phyloP scores from a whole-genome alignment of 2,888 invertebrate genomes.

The Erebia epiphron region DNA sequence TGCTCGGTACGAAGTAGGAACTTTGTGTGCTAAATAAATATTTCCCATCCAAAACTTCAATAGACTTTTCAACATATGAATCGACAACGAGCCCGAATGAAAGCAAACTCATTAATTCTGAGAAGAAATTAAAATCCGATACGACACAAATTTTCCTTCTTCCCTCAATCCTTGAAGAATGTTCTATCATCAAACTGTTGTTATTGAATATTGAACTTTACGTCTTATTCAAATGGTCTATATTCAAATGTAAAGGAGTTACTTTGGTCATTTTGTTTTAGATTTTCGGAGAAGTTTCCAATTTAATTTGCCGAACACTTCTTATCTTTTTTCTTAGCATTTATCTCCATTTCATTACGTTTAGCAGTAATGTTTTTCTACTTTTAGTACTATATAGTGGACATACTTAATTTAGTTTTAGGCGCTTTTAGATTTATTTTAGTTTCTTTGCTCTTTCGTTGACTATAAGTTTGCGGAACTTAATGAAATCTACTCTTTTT shows the following conservation, averaged over 20 bases:
- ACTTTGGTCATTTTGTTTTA: constrained; percentile 43
- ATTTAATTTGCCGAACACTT: constrained; percentile 79
- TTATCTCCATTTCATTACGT: constrained; percentile 78
- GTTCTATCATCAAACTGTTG: constrained; percentile 4
- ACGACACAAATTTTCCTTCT: constrained; percentile 76
- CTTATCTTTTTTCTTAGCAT: constrained; percentile 72
- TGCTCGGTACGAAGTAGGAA: too few species aligned
- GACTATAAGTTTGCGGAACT: background rate
- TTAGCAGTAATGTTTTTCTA: constrained; percentile 60
- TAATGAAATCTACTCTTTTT: background rate
- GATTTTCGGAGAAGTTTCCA: constrained; percentile 64
- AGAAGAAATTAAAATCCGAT: constrained; percentile 81
- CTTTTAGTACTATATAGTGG: background rate
- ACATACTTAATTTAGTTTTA: constrained; percentile 9
- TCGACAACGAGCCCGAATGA: constrained; percentile 56
- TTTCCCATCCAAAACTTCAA: constrained; percentile 33
- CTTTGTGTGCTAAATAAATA: background rate
- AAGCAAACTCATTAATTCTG: constrained; percentile 78
- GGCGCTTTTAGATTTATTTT: constrained; percentile 1
- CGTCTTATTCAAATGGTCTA: background rate
- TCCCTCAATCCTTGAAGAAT: constrained; percentile 46
- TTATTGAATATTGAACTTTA: constrained; percentile 43
- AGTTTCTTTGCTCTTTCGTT: background rate
- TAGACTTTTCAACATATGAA: constrained; percentile 66
- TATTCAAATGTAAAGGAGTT: constrained; percentile 26